phyloP scores from a whole-genome alignment of 2,888 invertebrate genomes.

The Cabera pusaria region DNA sequence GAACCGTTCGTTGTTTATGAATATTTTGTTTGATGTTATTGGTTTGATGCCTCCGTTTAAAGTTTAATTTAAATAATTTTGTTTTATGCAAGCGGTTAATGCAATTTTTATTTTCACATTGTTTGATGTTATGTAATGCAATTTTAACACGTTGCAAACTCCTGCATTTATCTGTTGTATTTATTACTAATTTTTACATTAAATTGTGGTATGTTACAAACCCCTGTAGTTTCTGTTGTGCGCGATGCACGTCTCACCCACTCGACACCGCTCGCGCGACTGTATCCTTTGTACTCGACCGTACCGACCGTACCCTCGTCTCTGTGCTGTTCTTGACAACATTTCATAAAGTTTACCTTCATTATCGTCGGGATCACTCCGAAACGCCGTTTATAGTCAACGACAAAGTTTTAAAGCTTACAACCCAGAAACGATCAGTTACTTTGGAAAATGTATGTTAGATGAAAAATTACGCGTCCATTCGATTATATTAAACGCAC shows the following conservation, averaged over 20 bases:
- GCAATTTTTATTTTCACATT: conserved; percentile 83
- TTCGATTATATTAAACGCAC: no score
- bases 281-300: no score
- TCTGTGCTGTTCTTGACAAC: no score
- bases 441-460: no score
- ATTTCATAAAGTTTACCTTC: no score
- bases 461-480: no score
- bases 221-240: conserved; percentile 81
- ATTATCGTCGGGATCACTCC: no score
- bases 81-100: conserved; percentile 83
- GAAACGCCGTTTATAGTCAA: no score
- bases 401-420: no score
- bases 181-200: conserved; percentile 89
- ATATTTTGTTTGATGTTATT: conserved; percentile 75
- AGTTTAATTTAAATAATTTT: conserved; percentile 81
- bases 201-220: conserved; percentile 88
- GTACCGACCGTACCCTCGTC: no score
- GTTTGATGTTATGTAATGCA: conserved; percentile 84
- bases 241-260: conserved; percentile 59
- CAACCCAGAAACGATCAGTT: no score
- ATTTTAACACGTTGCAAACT: conserved; percentile 84
- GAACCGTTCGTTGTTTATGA: conserved; percentile 79
- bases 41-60: conserved; percentile 83
- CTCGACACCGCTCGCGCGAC: conserved; percentile 5
- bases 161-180: conserved; percentile 87